Evolutionary conservation across 2,113 vertebrate genomes (phyloP), one percentile per base, ranked within the genome.

Genomic region (Epinephelus lanceolatus): DNA sequence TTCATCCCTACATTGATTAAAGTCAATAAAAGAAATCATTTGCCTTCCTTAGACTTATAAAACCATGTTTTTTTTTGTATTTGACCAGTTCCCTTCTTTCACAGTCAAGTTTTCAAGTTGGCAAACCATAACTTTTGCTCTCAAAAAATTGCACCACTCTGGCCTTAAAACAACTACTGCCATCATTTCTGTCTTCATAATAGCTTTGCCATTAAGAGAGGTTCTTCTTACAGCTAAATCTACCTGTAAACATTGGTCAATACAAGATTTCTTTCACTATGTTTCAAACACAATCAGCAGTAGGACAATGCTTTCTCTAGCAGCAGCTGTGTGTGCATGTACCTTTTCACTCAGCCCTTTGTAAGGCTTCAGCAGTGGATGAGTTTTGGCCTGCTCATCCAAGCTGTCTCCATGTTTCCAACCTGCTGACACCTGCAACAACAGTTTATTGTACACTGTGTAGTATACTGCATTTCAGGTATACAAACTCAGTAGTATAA

Each of bases 311-410:
- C 21, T 11, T n/a, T 27, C 47, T 13, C 21, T 1, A 9, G 15
- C 51, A 52, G 13, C n/a, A 21, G 42, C 56, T 70, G 55, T 66
- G 25, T 42, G 60, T 59, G 19, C 2, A 49, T 1, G 9, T 96
- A 99, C 98, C 97, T 99, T 99, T 91, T 99, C 98, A 18, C 96
- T 95, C 83, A 99, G 92, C 6, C 96, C 95, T 96, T 97, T 98
- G 91, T 97, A 99, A 57, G 97, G 96, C 81, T 97, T 96, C 93
- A 99, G 95, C 87, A 99, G 91, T 8, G 98, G 97, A 83, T 99
- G 98, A 17, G 96, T 96, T 95, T 98, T 99, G 83, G 92, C 93
- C 42, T 97, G 96, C 81, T 99, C 97, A 87, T 99, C 96, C 89
- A 98, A 71, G 23, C 93, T 94, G 81, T 98, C 95, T 57, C 97